Percentiles rank a stretch among this genome's conserved stretches.
phyloP scores from a whole-genome alignment of 2,888 invertebrate species.

The Idaea aversata region DNA sequence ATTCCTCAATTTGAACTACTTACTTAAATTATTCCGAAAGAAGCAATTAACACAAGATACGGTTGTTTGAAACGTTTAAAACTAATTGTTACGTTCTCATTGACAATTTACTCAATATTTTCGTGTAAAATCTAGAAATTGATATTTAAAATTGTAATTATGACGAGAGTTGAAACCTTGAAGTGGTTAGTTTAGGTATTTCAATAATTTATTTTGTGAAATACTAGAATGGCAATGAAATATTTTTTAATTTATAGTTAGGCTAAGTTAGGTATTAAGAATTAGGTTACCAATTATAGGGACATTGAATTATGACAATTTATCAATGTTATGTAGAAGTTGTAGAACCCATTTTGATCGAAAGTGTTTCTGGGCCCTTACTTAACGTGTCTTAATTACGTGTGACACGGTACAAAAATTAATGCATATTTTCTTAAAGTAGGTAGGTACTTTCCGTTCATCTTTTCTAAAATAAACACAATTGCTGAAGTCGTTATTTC shows the following conservation, averaged over 20 bases:
- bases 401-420: too few species aligned
- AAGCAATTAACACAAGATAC: not conserved
- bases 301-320: too few species aligned
- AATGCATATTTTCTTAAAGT: too few species aligned
- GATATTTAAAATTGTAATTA: conserved; percentile 20
- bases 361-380: too few species aligned
- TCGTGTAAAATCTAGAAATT: not conserved
- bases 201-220: conserved; percentile 28
- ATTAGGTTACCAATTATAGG: too few species aligned
- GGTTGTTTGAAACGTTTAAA: not conserved
- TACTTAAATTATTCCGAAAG: not conserved
- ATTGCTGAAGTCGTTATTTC: too few species aligned
- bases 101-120: not conserved
- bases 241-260: not conserved
- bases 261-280: too few species aligned
- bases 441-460: too few species aligned
- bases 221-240: conserved; percentile 18
- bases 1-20: not conserved
- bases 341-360: too few species aligned
- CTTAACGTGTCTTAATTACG: too few species aligned
- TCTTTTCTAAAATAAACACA: too few species aligned
- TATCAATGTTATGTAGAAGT: too few species aligned
- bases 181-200: conserved; percentile 32
- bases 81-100: not conserved
- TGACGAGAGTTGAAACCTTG: conserved; percentile 30